These are phyloP conservation scores for Phodopus roborovskii DNA, from an alignment of 2,113 vertebrate species.

Conservation along the genomic window DNA sequence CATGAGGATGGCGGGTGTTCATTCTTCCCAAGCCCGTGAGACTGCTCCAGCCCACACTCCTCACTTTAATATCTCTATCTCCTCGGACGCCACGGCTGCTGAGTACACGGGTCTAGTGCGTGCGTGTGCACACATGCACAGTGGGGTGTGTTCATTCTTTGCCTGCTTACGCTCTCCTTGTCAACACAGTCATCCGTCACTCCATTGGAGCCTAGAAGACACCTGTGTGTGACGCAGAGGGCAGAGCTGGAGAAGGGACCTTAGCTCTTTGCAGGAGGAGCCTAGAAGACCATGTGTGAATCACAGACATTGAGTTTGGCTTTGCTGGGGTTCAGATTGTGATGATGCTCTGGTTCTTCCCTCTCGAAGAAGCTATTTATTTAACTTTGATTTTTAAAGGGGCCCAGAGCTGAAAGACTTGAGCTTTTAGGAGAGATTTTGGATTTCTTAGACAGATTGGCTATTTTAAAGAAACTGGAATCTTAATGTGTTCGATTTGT, in stretches of 20 bases:
- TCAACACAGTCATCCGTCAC: background rate
- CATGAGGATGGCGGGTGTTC: background rate
- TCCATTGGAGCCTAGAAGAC: background rate
- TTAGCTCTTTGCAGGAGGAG: background rate
- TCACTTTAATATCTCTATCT: background rate
- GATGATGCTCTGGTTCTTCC: background rate
- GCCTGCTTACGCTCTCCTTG: background rate
- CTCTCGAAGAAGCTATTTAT: background rate
- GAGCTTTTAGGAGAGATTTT: background rate
- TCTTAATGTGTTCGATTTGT: background rate
- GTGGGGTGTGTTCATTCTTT: background rate
- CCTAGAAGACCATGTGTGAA: background rate
- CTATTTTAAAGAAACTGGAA: background rate
- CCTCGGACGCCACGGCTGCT: background rate
- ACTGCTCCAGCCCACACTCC: background rate
- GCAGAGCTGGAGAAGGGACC: background rate
- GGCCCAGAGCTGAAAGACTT: background rate
- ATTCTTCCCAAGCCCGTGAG: background rate
- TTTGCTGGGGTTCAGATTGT: background rate
- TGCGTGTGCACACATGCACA: background rate
- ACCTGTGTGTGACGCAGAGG: background rate
- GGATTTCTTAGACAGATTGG: background rate
- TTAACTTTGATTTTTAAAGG: background rate
- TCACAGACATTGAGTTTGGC: background rate
- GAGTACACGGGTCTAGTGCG: background rate